phyloP scores from a whole-genome alignment of 2,113 vertebrate species.

The Phyllostomus discolor region DNA sequence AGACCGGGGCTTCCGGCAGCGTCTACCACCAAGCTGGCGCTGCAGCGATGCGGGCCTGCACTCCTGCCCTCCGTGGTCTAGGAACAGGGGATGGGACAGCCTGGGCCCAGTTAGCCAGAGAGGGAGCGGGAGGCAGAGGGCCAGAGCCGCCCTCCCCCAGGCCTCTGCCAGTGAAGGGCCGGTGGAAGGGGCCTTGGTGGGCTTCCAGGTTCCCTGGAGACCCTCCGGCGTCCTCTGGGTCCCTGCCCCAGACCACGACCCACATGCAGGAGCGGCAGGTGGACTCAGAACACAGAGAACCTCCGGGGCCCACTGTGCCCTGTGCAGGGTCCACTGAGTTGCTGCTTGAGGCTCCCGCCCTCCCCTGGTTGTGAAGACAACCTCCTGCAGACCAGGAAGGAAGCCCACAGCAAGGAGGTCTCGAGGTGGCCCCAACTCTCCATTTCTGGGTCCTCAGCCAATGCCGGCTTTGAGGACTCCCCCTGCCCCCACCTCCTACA shows the following conservation, averaged over 20 bases:
- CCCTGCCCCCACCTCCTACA: neutral
- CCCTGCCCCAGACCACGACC: neutral
- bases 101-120: neutral
- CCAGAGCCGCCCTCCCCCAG: neutral
- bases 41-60: accelerated
- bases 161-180: neutral
- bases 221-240: neutral
- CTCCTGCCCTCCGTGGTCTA: neutral
- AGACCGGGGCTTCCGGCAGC: neutral
- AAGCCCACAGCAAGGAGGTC: neutral
- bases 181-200: no score
- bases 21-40: neutral
- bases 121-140: neutral
- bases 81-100: neutral
- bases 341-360: neutral
- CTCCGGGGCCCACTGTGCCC: neutral
- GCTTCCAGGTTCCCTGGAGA: neutral
- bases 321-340: neutral
- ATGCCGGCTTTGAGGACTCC: neutral
- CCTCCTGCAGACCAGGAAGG: neutral
- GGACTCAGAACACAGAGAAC: neutral
- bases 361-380: neutral
- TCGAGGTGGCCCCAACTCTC: neutral
- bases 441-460: neutral
- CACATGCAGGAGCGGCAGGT: neutral